Conservation (phyloP, 2,113 vertebrate genomes). For the Thomomys bottae region DNA sequence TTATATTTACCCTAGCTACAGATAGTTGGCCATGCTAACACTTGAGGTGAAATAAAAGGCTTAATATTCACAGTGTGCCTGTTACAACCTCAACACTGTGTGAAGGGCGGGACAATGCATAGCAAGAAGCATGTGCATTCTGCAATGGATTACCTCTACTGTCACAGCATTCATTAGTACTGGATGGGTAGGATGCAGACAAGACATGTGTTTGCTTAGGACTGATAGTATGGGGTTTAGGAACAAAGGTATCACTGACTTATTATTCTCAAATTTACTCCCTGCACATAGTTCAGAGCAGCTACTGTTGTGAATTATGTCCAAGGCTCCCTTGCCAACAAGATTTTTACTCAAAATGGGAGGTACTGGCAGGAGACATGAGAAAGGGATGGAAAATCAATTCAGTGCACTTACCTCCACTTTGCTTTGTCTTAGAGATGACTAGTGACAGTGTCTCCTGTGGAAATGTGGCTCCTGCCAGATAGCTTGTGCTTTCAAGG, state of each 20-base stretch:
- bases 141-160: not conserved
- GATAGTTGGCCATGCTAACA: conserved; percentile 1
- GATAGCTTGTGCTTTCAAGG: not conserved
- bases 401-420: not conserved
- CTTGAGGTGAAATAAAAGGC: not conserved
- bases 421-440: not conserved
- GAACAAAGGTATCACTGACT: not conserved
- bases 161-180: not conserved
- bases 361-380: not conserved
- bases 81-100: not conserved
- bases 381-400: not conserved
- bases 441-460: not conserved
- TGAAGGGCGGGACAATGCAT: not conserved
- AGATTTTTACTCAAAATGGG: not conserved
- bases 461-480: not conserved
- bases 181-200: not conserved
- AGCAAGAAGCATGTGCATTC: not conserved
- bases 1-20: not conserved
- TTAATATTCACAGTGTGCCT: not conserved
- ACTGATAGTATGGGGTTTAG: not conserved
- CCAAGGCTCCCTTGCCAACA: not conserved
- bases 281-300: not conserved
- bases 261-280: not conserved
- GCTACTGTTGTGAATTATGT: not conserved
- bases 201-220: not conserved